Base-by-base conservation (phyloP, 2,797 vertebrate species). In the Chanos chanos region DNA sequence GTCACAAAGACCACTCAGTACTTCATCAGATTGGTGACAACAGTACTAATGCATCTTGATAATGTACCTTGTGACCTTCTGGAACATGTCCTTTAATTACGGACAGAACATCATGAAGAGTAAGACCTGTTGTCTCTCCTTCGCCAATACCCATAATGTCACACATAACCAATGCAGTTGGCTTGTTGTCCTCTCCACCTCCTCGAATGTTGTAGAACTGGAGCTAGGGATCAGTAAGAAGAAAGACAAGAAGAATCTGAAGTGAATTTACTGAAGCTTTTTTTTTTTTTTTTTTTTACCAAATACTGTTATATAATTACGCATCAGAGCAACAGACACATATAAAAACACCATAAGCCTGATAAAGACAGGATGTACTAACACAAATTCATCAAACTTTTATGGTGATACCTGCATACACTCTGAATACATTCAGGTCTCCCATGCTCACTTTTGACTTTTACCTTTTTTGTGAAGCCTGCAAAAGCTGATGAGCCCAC, bases 401-500 rank as follows among this genome's bases (percentile, higher is more conserved):
- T 7, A 1, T 15, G 24, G 4, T 43, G n/a, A 13, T 39, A 1
- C 16, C 5, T 45, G 28, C 3, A n/a, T 36, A 5, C 36, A 3
- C 21, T n/a, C 49, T 40, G n/a, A 19, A 43, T 27, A 16, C 18
- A 51, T 33, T 15, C 34, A 10, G 13, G 10, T 31, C 13, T 16
- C 25, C 59, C 2, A 33, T n/a, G 30, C 43, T 10, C 5, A 15
- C 34, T n/a, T 48, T 10, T 50, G n/a, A n/a, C 10, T 1, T 10
- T 40, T 80, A 89, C 87, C 87, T 84, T 85, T 66, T 83, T 86
- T 33, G 85, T 89, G 66, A 88, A 86, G 79, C 86, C 75, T 30
- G 31, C 4, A 16, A 60, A 47, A 0, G 79, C 18, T 16, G 74
- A 78, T 4, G 73, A 72, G 31, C 88, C 87, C 64, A 86, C 85